Base-by-base conservation (phyloP, 2,797 vertebrate species). In the Gadopsis bispinosus region DNA sequence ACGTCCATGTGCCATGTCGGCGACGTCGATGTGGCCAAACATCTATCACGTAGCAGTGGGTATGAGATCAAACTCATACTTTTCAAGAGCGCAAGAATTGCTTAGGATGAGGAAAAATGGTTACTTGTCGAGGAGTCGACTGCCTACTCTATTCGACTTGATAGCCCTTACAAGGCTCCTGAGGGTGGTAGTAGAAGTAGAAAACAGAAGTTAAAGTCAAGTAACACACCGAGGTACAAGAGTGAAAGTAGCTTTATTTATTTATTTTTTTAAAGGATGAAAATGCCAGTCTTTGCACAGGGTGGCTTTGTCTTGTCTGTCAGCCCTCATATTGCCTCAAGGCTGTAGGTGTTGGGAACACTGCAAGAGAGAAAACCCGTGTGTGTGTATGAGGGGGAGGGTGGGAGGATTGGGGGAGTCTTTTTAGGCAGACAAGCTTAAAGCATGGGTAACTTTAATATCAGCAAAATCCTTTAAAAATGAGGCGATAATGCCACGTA, bases 401-500 rank as follows among this genome's bases (percentile, higher is more conserved):
- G 26, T 26, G 26, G 26, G 26, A 26, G 26, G 26, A 26, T 26
- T 2, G 26, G 60, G 43, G 13, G 3, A 16, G 41, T 53, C n/a
- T 69, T 67, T 82, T 67, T 71, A 66, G 69, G 68, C 31, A 70
- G 65, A 79, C 50, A 50, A 68, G 68, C 76, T 80, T 72, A 77
- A 76, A 79, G 66, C 75, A 53, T 58, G 66, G 56, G 17, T 62
- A 73, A 83, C 63, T 83, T 67, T 68, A 48, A 82, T 75, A 84
- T 89, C 78, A 81, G 84, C 83, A 78, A 65, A 83, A 86, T 83
- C 61, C 54, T 70, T 65, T 75, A 33, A 68, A 83, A 87, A 74
- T 20, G 47, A 61, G 72, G 68, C 16, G 4, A 66, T 74, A 76
- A 83, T 58, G 77, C 78, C n/a, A 20, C 80, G 39, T 62, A 9